A percentile compares a stretch with the other conserved stretches of the same genome.
phyloP scores from a whole-genome alignment of 1,140 invertebrate genomes.

The Vollenhovia emeryi region DNA sequence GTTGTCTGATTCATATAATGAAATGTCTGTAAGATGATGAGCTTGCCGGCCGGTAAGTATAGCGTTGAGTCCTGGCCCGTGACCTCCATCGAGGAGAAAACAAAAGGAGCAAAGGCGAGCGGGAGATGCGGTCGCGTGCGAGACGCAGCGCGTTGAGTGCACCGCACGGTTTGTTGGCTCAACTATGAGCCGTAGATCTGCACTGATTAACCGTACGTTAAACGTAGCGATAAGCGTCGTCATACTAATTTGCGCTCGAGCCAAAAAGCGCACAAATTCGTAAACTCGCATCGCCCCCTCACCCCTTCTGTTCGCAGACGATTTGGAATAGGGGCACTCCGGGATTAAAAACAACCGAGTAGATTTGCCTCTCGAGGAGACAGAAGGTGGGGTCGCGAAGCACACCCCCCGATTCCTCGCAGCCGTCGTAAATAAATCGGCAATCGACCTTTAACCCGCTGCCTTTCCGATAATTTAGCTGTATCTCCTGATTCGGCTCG shows the following conservation, averaged over 20 bases:
- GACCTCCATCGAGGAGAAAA: conserved; percentile 73
- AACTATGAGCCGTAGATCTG: conserved; percentile 7
- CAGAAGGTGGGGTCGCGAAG: not conserved
- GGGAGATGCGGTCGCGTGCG: conserved; percentile 68
- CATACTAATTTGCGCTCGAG: not conserved
- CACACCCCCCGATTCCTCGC: not conserved
- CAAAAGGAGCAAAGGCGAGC: conserved; percentile 10
- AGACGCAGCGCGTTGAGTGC: conserved; percentile 55
- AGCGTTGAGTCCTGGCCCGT: conserved; percentile 81
- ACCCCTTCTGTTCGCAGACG: too few species aligned
- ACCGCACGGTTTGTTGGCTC: not conserved
- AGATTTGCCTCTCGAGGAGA: not conserved
- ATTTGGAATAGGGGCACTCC: too few species aligned
- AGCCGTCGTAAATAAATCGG: conserved; percentile 78
- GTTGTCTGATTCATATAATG: conserved; percentile 83
- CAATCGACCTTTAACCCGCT: conserved; percentile 78
- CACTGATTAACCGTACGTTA: conserved; percentile 11
- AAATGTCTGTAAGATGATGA: conserved; percentile 83
- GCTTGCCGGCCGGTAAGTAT: conserved; percentile 81
- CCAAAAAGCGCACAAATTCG: not conserved
- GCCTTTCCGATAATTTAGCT: conserved; percentile 78
- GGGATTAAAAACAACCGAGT: conserved; percentile 6
- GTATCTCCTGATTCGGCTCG: conserved; percentile 74
- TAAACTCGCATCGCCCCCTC: not conserved
- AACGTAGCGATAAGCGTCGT: not conserved